phyloP scores from a whole-genome alignment of 2,888 invertebrate genomes.

The Drosophila helvetica region DNA sequence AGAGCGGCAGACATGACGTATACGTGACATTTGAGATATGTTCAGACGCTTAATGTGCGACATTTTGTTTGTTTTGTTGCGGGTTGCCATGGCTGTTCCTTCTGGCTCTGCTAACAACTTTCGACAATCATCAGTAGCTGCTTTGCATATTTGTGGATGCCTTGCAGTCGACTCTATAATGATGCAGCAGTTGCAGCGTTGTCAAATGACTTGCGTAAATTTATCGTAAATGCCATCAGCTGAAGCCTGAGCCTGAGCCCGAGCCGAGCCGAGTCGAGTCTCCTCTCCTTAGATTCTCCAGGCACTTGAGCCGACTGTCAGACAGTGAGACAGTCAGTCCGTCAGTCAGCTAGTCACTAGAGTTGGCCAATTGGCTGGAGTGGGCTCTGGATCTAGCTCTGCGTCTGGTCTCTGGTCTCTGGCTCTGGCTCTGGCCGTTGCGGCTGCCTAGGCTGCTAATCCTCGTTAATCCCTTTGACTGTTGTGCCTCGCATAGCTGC shows the following conservation, averaged over 20 bases:
- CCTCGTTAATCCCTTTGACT: slow-evolving; percentile 73
- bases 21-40: slow-evolving; percentile 78
- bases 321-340: slow-evolving; percentile 16
- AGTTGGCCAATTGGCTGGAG: slow-evolving; percentile 43
- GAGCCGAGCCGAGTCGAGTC: not conserved
- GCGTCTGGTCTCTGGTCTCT: not conserved
- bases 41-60: slow-evolving; percentile 74
- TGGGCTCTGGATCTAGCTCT: slow-evolving; percentile 1
- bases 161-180: slow-evolving; percentile 57
- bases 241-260: slow-evolving; percentile 37
- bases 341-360: slow-evolving; percentile 14
- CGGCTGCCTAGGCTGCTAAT: slow-evolving; percentile 53
- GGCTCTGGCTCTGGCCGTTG: not conserved
- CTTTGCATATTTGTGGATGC: slow-evolving; percentile 65
- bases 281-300: slow-evolving; percentile 49
- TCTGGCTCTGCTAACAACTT: slow-evolving; percentile 48
- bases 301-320: slow-evolving; percentile 45
- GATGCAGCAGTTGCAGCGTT: slow-evolving; percentile 64
- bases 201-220: slow-evolving; percentile 82
- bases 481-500: slow-evolving; percentile 33
- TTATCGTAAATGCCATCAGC: slow-evolving; percentile 82
- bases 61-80: slow-evolving; percentile 74
- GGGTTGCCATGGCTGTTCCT: not conserved
- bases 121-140: slow-evolving; percentile 49
- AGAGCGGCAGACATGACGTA: slow-evolving; percentile 67